These are phyloP conservation scores for Brachypterus glaber DNA, from an alignment of 2,888 invertebrate species.

Conservation along the genomic window DNA sequence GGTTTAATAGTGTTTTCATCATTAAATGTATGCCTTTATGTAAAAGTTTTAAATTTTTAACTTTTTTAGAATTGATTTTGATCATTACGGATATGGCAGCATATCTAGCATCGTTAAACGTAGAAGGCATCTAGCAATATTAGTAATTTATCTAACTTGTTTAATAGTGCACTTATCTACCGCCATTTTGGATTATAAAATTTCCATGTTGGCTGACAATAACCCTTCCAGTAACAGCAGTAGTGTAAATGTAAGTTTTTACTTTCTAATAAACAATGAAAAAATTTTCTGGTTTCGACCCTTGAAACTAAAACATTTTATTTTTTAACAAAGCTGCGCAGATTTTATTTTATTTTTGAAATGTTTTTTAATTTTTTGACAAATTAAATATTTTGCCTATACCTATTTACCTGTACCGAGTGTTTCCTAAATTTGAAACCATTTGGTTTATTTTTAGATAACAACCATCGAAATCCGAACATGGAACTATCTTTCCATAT, in stretches of 20 bases:
- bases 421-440: too few species aligned
- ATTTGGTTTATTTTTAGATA: slow-evolving; percentile 42
- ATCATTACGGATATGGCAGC: slow-evolving; percentile 30
- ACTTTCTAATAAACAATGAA: slow-evolving; percentile 10
- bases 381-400: too few species aligned
- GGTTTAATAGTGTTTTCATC: too few species aligned
- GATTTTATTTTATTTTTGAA: too few species aligned
- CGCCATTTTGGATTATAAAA: slow-evolving; percentile 34
- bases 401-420: too few species aligned
- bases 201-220: slow-evolving; percentile 28
- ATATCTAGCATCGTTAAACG: slow-evolving; percentile 29
- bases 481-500: slow-evolving; percentile 53
- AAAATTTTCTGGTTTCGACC: slow-evolving; percentile 3
- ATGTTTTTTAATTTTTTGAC: background rate
- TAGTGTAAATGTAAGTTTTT: slow-evolving; percentile 24
- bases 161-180: slow-evolving; percentile 34
- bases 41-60: background rate
- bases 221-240: too few species aligned
- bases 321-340: too few species aligned
- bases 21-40: background rate
- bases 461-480: slow-evolving; percentile 46
- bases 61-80: slow-evolving; percentile 35
- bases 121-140: slow-evolving; percentile 31
- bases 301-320: slow-evolving; percentile 1
- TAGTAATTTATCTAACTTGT: slow-evolving; percentile 32